Evolutionary conservation across 2,888 invertebrate genomes (phyloP).

Genomic region (Pollenia angustigena): DNA sequence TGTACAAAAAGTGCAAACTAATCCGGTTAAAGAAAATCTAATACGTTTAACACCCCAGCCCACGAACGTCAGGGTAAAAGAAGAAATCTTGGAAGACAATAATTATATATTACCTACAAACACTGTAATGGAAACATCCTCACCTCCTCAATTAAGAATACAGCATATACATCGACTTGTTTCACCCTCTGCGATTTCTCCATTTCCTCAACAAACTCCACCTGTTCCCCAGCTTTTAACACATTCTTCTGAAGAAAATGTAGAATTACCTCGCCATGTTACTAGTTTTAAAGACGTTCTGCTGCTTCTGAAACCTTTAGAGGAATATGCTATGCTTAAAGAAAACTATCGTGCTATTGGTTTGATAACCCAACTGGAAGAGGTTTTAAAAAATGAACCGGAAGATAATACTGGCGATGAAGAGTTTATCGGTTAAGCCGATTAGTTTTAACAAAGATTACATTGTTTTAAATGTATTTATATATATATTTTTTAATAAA

Average conservation of each 20-base stretch:
- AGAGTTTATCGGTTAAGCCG: constrained; percentile 54
- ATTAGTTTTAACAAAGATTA: background rate
- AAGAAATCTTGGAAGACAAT: constrained; percentile 20
- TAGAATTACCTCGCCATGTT: constrained; percentile 76
- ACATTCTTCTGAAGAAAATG: constrained; percentile 56
- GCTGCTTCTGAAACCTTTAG: constrained; percentile 80
- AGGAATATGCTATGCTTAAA: constrained; percentile 81
- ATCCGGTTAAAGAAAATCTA: background rate
- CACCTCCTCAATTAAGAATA: constrained; percentile 9
- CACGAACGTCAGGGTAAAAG: constrained; percentile 12
- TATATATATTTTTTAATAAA: background rate
- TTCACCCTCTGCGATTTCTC: background rate
- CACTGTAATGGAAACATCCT: background rate
- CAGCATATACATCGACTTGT: constrained; percentile 1
- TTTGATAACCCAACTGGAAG: constrained; percentile 80
- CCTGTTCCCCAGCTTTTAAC: background rate
- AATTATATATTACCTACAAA: constrained; percentile 48
- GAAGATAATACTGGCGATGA: constrained; percentile 40
- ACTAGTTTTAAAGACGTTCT: constrained; percentile 80
- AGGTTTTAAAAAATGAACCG: constrained; percentile 77
- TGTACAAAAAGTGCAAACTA: constrained; percentile 22
- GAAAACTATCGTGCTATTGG: constrained; percentile 83
- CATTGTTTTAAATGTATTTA: constrained; percentile 73
- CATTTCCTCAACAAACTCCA: background rate
- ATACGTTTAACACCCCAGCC: background rate